A percentile compares a stretch with the other conserved stretches of the same genome.
Conservation (phyloP, 2,113 vertebrate genomes). For the Baryphthengus martii region DNA sequence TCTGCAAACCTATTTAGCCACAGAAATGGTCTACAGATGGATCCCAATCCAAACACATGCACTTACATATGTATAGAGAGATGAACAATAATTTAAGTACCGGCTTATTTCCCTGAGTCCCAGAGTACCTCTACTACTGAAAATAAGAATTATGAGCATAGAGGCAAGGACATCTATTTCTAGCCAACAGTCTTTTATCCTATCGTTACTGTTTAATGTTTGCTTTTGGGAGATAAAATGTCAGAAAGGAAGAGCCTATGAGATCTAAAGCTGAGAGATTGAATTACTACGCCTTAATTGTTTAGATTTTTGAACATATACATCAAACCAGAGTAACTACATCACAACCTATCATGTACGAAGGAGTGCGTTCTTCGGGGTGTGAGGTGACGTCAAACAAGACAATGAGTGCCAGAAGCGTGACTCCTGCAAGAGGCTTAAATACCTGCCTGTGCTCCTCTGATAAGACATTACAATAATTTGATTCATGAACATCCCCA, state of each 20-base stretch:
- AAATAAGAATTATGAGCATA: background rate
- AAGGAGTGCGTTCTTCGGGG: accelerated
- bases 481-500: background rate
- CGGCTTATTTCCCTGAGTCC: background rate
- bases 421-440: constrained; percentile 9
- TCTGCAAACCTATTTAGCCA: background rate
- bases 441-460: constrained; percentile 21
- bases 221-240: background rate
- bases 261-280: background rate
- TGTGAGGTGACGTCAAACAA: constrained; percentile 14
- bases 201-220: background rate
- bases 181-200: background rate
- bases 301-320: background rate
- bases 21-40: background rate
- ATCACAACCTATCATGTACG: background rate
- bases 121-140: background rate
- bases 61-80: background rate
- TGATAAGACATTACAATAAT: constrained; percentile 24
- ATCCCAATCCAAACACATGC: background rate
- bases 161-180: background rate
- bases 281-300: background rate
- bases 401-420: background rate
- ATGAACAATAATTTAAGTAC: constrained; percentile 2
- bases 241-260: background rate
- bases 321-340: background rate